phyloP scores from a whole-genome alignment of 1,140 invertebrate genomes.

The Antheraea pernyi region DNA sequence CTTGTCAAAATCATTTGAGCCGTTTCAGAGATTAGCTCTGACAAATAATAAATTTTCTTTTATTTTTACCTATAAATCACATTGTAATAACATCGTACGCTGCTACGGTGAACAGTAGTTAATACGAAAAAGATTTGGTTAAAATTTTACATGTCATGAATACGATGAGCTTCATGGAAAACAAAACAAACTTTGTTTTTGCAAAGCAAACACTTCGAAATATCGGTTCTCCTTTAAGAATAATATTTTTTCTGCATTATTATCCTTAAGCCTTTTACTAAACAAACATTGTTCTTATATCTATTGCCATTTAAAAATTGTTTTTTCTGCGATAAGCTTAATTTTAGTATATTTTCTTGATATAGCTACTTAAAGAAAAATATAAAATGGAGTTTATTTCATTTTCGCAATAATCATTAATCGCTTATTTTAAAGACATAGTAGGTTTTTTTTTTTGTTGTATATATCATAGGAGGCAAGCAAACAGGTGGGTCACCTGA shows the following conservation, averaged over 20 bases:
- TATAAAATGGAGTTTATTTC: not conserved
- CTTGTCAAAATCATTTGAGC: too few species aligned
- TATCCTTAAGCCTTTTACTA: not conserved
- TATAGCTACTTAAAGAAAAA: not conserved
- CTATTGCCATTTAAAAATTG: not conserved
- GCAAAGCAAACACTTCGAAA: not conserved
- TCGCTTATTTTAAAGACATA: not conserved
- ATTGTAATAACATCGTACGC: too few species aligned
- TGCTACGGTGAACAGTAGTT: too few species aligned
- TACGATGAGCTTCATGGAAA: not conserved
- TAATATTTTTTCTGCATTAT: not conserved
- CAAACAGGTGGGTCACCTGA: too few species aligned
- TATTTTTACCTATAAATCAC: too few species aligned
- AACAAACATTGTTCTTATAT: not conserved
- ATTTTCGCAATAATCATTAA: not conserved
- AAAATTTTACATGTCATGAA: too few species aligned
- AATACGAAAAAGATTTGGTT: too few species aligned
- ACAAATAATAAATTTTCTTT: too few species aligned
- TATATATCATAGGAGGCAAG: too few species aligned
- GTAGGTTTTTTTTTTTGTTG: too few species aligned
- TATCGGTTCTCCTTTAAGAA: not conserved
- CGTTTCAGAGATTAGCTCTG: too few species aligned
- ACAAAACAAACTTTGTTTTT: not conserved
- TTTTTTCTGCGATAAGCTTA: not conserved
- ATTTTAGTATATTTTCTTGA: not conserved